Percentiles rank a stretch among this genome's conserved stretches.
Evolutionary conservation across 2,888 invertebrate genomes (phyloP).

Genomic region (Apotomis turbidana): DNA sequence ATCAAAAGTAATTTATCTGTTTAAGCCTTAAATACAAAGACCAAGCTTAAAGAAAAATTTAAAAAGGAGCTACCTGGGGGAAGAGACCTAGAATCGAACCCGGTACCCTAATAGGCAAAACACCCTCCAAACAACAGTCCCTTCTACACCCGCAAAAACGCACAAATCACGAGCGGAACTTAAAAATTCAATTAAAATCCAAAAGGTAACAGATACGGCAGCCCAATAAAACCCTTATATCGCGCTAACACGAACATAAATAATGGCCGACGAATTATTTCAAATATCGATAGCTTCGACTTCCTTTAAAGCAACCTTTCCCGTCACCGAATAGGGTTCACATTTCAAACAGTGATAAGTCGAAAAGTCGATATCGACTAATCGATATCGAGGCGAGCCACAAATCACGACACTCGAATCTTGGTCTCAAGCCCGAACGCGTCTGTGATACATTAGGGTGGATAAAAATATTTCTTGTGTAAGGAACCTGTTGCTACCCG

Average conservation of each 20-base stretch:
- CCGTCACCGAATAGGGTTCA: conserved; percentile 3
- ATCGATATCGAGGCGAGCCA: conserved; percentile 59
- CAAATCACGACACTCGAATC: conserved; percentile 54
- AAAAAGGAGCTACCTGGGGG: too few species aligned
- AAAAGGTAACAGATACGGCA: conserved; percentile 33
- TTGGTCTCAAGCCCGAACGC: conserved; percentile 56
- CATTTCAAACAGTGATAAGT: conserved; percentile 3
- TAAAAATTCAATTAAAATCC: conserved; percentile 42
- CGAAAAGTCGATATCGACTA: conserved; percentile 52
- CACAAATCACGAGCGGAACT: conserved; percentile 33
- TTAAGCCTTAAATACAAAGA: too few species aligned
- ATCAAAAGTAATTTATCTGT: too few species aligned
- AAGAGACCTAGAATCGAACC: too few species aligned
- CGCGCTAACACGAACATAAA: conserved; percentile 65
- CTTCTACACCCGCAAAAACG: conserved; percentile 8
- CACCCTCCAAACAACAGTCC: conserved; percentile 5
- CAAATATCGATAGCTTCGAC: background rate
- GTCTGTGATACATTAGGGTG: conserved; percentile 74
- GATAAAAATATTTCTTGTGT: conserved; percentile 77
- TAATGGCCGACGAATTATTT: conserved; percentile 56
- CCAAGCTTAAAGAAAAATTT: too few species aligned
- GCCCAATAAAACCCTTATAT: conserved; percentile 63
- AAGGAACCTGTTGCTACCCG: conserved; percentile 73
- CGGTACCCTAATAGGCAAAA: background rate
- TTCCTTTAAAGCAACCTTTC: conserved; percentile 1